A percentile compares a stretch with the other conserved stretches of the same genome.
These are phyloP conservation scores for Halictus ligatus DNA, from an alignment of 2,888 invertebrate genomes.

Conservation along the genomic window DNA sequence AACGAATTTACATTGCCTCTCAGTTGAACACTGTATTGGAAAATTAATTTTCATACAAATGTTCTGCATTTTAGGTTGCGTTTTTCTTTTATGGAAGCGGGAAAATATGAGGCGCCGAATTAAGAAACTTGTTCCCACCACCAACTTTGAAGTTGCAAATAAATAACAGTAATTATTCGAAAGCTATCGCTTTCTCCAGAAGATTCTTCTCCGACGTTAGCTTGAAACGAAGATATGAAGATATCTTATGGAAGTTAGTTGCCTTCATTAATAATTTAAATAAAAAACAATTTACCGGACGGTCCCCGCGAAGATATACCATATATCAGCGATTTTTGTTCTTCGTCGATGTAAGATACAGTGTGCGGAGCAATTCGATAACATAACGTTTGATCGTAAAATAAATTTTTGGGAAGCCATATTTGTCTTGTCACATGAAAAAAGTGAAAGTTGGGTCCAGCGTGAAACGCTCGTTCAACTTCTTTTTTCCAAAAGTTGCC, in stretches of 20 bases:
- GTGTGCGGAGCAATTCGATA: neutral
- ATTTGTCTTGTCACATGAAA: neutral
- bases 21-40: no score
- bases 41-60: neutral
- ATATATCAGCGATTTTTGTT: neutral
- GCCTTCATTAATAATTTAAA: neutral
- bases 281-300: neutral
- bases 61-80: neutral
- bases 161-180: slow-evolving; percentile 2
- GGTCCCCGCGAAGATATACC: neutral
- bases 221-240: neutral
- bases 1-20: no score
- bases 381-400: neutral
- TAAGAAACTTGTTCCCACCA: neutral
- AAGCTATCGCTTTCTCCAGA: slow-evolving; percentile 1
- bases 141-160: neutral
- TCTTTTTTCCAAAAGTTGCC: no score
- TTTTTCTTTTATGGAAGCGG: neutral
- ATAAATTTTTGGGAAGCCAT: neutral
- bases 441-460: neutral
- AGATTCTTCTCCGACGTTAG: neutral
- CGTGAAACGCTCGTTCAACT: neutral
- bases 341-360: neutral
- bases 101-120: neutral
- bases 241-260: neutral